phyloP scores from a whole-genome alignment of 2,888 invertebrate genomes.

The Ceriagrion tenellum region DNA sequence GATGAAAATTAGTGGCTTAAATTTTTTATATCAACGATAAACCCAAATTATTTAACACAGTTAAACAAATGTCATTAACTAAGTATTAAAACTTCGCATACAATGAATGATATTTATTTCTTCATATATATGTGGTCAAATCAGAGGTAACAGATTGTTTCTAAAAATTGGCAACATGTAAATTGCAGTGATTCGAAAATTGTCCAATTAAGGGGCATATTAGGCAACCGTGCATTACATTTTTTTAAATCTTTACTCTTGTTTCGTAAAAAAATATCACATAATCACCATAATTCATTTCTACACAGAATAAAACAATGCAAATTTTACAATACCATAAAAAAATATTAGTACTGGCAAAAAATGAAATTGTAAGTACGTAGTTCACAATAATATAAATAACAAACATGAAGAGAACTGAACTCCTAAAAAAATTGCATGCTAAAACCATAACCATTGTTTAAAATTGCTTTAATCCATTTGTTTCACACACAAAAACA shows the following conservation, averaged over 20 bases:
- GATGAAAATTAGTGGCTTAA: no score
- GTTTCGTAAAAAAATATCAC: background rate
- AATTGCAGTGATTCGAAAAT: background rate
- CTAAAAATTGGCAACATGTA: no score
- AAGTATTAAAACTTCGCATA: no score
- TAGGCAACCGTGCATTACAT: background rate
- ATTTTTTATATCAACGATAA: no score
- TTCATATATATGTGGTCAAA: no score
- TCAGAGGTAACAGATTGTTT: no score
- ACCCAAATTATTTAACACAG: no score
- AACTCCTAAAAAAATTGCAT: background rate
- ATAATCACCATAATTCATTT: background rate
- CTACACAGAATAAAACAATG: background rate
- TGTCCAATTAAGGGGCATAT: background rate
- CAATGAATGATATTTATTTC: no score
- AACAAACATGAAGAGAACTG: background rate
- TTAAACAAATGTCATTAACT: no score
- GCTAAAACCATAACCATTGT: background rate
- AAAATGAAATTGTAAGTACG: constrained; percentile 18
- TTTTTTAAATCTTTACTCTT: background rate
- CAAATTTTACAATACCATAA: background rate
- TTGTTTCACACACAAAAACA: background rate
- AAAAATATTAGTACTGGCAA: background rate
- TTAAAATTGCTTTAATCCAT: background rate
- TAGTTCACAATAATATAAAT: no score